Evolutionary conservation across 1,140 invertebrate genomes (phyloP).

Genomic region (Chionoecetes opilio): DNA sequence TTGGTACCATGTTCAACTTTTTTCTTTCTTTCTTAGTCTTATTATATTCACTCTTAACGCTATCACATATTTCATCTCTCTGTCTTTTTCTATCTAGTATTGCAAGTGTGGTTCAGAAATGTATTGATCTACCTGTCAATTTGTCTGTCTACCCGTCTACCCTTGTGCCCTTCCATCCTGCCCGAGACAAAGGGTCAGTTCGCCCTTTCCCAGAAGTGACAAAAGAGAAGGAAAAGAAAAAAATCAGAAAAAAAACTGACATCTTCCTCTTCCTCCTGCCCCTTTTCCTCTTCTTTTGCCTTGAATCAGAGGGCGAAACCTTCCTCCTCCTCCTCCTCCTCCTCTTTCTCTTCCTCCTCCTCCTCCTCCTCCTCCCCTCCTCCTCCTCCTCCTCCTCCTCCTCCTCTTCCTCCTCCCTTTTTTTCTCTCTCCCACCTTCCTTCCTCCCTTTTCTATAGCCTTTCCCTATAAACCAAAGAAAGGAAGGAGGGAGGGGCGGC

Average conservation of each 20-base stretch:
- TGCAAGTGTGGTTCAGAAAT: not conserved
- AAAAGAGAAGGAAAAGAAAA: not conserved
- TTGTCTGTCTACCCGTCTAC: not conserved
- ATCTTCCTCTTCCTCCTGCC: not conserved
- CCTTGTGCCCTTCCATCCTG: not conserved
- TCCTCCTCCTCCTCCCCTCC: not conserved
- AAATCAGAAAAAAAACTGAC: not conserved
- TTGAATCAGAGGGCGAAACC: constrained; percentile 16
- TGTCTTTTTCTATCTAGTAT: not conserved
- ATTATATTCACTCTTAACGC: not conserved
- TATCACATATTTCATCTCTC: not conserved
- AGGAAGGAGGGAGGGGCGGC: not conserved
- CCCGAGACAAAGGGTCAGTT: not conserved
- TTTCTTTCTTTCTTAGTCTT: not conserved
- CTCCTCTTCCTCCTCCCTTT: not conserved
- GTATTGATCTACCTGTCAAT: not conserved
- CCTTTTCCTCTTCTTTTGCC: not conserved
- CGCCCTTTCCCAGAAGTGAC: constrained; percentile 24
- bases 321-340: not conserved
- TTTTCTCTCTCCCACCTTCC: not conserved
- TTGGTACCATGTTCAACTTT: not conserved
- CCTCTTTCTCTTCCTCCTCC: not conserved
- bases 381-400: not conserved
- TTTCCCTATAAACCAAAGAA: not conserved
- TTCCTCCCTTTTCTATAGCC: not conserved